Evolutionary conservation across 2,113 vertebrate species (phyloP), one percentile per base, ranked within the genome.

Genomic region (Probosciger aterrimus): DNA sequence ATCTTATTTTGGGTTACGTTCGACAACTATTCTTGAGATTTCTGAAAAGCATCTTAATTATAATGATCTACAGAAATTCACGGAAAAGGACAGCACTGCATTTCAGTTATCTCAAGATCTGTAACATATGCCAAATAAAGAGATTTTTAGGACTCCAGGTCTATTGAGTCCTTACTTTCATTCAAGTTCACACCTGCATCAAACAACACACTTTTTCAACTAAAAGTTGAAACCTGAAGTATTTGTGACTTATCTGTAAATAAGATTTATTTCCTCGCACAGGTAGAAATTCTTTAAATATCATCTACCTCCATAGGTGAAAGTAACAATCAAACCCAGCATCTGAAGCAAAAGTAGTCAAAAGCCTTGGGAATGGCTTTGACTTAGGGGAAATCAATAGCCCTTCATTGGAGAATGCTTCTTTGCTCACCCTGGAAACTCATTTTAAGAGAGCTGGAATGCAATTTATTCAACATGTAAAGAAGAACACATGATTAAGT

Each of bases 11-110:
- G 69, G 78, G 84, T 88, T 70, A 78, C 20, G 20, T 80, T 95
- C 88, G 90, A 87, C 70, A 93, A 93, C 70, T 71, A 22, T 1
- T 69, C 33, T 57, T 44, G 33, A 82, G 87, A 76, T 62, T 82
- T 91, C 82, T 90, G 57, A 90, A 92, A 92, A 41, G 74, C 52
- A 82, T 35, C 47, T 35, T 84, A 78, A 93, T 92, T 93, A 91
- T 52, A 93, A 91, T 14, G 33, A 74, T 75, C 39, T 81, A 55
- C 37, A 86, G 55, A 84, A 88, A 92, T 70, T 53, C 86, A 89
- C 47, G 53, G 81, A 93, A 90, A 77, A 88, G 83, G 94, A 85
- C 69, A 75, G 85, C 52, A n/a, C 41, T 64, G 39, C 33, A 15
- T 67, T 75, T 71, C 53, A 74, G 74, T 63, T 84, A 62, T 39